These are phyloP conservation scores for Heliopora coerulea DNA, from an alignment of 92 coral and sea anemone species.

Conservation along the genomic window DNA sequence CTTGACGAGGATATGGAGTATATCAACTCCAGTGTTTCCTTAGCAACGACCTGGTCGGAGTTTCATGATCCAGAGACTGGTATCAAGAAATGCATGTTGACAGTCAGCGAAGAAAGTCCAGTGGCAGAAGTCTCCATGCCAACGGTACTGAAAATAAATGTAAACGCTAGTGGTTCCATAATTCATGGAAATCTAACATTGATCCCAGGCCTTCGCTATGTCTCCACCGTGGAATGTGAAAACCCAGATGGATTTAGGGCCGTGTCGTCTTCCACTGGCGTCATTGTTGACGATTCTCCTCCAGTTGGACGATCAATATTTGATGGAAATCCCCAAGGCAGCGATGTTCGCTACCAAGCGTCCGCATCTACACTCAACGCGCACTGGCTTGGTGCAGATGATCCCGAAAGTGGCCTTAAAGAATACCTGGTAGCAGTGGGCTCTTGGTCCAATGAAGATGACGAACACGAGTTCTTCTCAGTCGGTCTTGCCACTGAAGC, in stretches of 20 bases:
- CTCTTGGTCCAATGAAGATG: slow-evolving; percentile 72
- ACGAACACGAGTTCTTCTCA: slow-evolving; percentile 57
- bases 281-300: slow-evolving; percentile 74
- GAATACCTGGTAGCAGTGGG: slow-evolving; percentile 90
- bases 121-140: slow-evolving; percentile 14
- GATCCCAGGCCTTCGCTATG: slow-evolving; percentile 70
- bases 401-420: slow-evolving; percentile 78
- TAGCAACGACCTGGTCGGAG: slow-evolving; percentile 68
- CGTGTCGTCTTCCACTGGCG: slow-evolving; percentile 74
- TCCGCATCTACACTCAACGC: slow-evolving; percentile 51
- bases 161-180: slow-evolving; percentile 51
- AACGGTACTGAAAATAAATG: slow-evolving; percentile 57
- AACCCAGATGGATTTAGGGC: slow-evolving; percentile 78
- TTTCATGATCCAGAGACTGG: slow-evolving; percentile 72
- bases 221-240: slow-evolving; percentile 69
- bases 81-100: slow-evolving; percentile 69
- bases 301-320: slow-evolving; percentile 58
- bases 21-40: slow-evolving; percentile 49
- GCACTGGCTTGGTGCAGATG: slow-evolving; percentile 67
- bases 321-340: slow-evolving; percentile 54
- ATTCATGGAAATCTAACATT: slow-evolving; percentile 62
- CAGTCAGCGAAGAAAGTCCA: slow-evolving; percentile 51
- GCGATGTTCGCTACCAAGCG: slow-evolving; percentile 59
- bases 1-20: slow-evolving; percentile 60
- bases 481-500: slow-evolving; percentile 63